Percentiles rank a stretch among this genome's conserved stretches.
Evolutionary conservation across 2,113 vertebrate species (phyloP).

Genomic region (Ranitomeya variabilis): DNA sequence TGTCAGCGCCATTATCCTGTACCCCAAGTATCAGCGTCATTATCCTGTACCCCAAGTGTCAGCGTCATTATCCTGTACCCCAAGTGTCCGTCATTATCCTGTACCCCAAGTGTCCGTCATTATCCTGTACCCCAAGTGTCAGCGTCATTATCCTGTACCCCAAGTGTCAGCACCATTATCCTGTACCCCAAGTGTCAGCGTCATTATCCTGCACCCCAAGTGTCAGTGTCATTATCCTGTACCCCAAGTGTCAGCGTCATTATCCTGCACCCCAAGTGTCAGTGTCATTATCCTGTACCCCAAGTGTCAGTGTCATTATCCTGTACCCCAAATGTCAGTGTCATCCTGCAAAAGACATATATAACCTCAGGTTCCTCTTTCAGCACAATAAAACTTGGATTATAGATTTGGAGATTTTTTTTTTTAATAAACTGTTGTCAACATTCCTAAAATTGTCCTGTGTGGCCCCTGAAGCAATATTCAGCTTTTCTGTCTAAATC

Average conservation of each 20-base stretch:
- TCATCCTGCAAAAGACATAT: background rate
- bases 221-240: background rate
- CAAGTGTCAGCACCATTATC: too few relatives aligned
- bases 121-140: too few relatives aligned
- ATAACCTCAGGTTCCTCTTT: background rate
- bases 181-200: too few relatives aligned
- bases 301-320: background rate
- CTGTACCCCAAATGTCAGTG: background rate
- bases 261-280: background rate
- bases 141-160: too few relatives aligned
- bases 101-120: too few relatives aligned
- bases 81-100: too few relatives aligned
- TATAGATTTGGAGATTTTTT: background rate
- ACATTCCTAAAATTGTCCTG: background rate
- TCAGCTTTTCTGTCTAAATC: background rate
- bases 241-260: background rate
- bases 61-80: too few relatives aligned
- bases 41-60: too few relatives aligned
- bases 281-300: background rate
- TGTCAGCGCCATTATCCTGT: too few relatives aligned
- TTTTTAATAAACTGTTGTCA: background rate
- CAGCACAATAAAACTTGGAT: too few relatives aligned
- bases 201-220: background rate
- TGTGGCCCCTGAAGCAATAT: background rate
- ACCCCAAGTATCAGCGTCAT: too few relatives aligned